These are phyloP conservation scores for Lepidochitona cinerea DNA, from an alignment of 2,888 invertebrate genomes.

Conservation along the genomic window DNA sequence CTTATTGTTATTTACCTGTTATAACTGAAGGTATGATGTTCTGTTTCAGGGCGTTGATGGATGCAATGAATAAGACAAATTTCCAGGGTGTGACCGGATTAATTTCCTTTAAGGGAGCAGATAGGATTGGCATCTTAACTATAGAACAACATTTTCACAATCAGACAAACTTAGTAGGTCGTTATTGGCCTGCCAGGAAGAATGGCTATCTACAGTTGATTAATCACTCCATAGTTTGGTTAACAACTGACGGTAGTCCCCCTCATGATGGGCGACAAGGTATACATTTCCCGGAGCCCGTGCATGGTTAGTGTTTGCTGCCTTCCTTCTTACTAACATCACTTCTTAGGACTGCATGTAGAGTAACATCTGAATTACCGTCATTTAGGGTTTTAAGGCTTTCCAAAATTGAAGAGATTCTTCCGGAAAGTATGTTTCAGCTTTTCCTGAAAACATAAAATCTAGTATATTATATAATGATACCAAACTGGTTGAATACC, in stretches of 20 bases:
- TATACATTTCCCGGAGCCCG: slow-evolving; percentile 11
- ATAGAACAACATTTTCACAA: slow-evolving; percentile 69
- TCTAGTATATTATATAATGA: too few species aligned
- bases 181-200: slow-evolving; percentile 66
- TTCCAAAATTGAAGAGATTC: too few species aligned
- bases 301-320: neutral
- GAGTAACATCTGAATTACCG: too few species aligned
- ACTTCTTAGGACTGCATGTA: too few species aligned
- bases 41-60: slow-evolving; percentile 75
- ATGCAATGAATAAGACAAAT: slow-evolving; percentile 78
- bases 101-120: slow-evolving; percentile 80
- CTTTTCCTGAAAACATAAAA: too few species aligned
- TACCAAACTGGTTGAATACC: too few species aligned
- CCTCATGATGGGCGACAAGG: slow-evolving; percentile 77
- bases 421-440: too few species aligned
- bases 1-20: too few species aligned
- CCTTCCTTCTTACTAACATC: neutral
- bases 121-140: slow-evolving; percentile 73
- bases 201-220: slow-evolving; percentile 71
- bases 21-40: too few species aligned
- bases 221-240: slow-evolving; percentile 77
- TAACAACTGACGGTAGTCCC: slow-evolving; percentile 74
- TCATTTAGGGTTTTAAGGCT: too few species aligned
- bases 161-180: slow-evolving; percentile 60
- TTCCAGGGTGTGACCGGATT: slow-evolving; percentile 83